Evolutionary conservation across 2,113 vertebrate genomes (phyloP).

Genomic region (Okapia johnstoni): DNA sequence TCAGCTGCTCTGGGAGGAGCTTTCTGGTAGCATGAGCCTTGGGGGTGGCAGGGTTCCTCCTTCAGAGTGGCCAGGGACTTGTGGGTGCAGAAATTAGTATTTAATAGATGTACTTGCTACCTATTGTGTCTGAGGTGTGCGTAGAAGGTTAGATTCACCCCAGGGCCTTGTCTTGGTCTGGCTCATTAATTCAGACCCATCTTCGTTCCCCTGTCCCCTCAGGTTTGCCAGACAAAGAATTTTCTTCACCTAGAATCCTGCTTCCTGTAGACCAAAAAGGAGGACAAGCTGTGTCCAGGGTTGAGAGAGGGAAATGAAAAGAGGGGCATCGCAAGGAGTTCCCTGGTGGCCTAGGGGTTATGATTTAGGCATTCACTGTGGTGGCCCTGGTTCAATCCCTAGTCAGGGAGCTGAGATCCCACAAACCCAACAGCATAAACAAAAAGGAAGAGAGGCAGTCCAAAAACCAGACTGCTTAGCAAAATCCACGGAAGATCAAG

Average conservation of each 20-base stretch:
- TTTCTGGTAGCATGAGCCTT: not conserved
- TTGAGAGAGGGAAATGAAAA: not conserved
- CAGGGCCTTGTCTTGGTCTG: not conserved
- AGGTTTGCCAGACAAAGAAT: not conserved
- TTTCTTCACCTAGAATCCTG: not conserved
- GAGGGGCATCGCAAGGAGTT: not conserved
- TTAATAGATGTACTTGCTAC: not conserved
- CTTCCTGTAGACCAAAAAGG: not conserved
- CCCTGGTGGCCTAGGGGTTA: not conserved
- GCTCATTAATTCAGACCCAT: not conserved
- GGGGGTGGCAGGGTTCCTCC: not conserved
- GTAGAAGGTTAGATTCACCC: not conserved
- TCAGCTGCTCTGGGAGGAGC: not conserved
- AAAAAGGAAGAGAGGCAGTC: not conserved
- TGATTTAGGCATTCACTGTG: not conserved
- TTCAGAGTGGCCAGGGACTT: not conserved
- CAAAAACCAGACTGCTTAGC: not conserved
- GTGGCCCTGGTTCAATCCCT: not conserved
- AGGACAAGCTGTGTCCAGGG: not conserved
- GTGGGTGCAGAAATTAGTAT: not conserved
- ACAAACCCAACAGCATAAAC: not conserved
- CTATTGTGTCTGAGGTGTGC: not conserved
- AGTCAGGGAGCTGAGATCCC: not conserved
- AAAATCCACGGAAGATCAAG: not conserved
- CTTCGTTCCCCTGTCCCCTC: not conserved